Conservation (phyloP, 2,888 invertebrate genomes). For the Drosophila mimica region DNA sequence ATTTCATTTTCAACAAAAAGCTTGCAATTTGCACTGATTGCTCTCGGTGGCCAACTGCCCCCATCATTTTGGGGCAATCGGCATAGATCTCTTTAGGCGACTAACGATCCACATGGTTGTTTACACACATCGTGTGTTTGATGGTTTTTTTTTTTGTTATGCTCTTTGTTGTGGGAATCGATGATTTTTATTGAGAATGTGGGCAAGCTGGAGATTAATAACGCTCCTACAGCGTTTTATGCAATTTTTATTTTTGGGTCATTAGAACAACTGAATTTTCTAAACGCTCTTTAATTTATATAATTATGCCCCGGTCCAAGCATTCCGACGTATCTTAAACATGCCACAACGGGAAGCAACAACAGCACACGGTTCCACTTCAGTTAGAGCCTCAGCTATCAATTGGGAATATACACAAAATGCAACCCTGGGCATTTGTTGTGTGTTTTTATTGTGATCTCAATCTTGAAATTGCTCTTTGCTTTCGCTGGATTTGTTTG, state of each 20-base stretch:
- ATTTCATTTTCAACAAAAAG: constrained; percentile 71
- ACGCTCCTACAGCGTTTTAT: constrained; percentile 32
- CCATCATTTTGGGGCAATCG: constrained; percentile 45
- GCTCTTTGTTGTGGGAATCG: constrained; percentile 41
- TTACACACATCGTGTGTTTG: constrained; percentile 4
- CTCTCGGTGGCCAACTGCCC: constrained; percentile 36
- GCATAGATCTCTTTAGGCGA: constrained; percentile 55
- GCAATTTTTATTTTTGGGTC: constrained; percentile 68
- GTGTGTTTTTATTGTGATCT: constrained; percentile 41
- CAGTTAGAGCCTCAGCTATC: neutral
- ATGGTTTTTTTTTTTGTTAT: neutral
- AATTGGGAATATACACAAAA: constrained; percentile 3
- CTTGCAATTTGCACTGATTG: constrained; percentile 67
- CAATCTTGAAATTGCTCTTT: neutral
- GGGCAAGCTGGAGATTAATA: constrained; percentile 53
- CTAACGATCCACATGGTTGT: constrained; percentile 33
- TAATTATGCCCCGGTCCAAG: constrained; percentile 54
- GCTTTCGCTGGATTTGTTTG: neutral
- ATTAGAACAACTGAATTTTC: constrained; percentile 68
- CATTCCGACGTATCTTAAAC: constrained; percentile 37
- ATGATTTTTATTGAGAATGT: constrained; percentile 42
- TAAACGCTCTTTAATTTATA: constrained; percentile 70
- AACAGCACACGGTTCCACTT: neutral
- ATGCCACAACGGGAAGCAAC: constrained; percentile 23
- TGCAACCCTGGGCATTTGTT: constrained; percentile 39